Evolutionary conservation across 2,797 vertebrate genomes (phyloP), one percentile per base, ranked within the genome.

Genomic region (Taenioides sp.): DNA sequence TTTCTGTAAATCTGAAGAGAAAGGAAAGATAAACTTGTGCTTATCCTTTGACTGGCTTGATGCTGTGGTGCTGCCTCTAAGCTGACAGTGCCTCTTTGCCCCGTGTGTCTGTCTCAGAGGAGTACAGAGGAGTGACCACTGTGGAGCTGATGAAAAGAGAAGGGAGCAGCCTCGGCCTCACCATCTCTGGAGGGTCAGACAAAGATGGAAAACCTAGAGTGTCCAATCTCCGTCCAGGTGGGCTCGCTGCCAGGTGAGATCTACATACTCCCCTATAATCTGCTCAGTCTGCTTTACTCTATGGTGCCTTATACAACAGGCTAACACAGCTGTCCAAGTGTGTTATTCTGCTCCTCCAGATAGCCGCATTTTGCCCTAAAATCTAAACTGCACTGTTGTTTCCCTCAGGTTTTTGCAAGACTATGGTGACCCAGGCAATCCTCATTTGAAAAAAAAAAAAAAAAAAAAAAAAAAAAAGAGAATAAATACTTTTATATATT

Each of bases 81-180:
- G 74, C 80, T 77, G 82, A 87, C 77, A 71, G 67, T 64, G 78
- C 72, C 67, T 84, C 67, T 72, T 65, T 68, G 78, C 75, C 68
- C 68, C 83, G 70, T 83, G 76, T 82, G 68, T 85, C 73, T 74
- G 65, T 91, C 69, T 92, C 93, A 98, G 98, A 99, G 71, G 97
- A 99, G 86, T 95, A 96, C 86, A 90, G 96, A 80, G 98, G 98
- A n/a, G 89, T 98, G 81, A 98, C 96, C 75, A 92, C 96, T 0
- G 97, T 99, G 89, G 98, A 99, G 89, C 94, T 99, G 87, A 96
- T 96, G 86, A 99, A 99, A 92, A 97, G 96, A 64, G 98, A 99
- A 85, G 97, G 97, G 82, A 97, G 95, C 90, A 97, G 95, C 20
- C 95, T 99, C 0, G 98, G 98, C 59, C 95, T 99, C 86, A 99